Percentiles rank a stretch among this genome's conserved stretches.
Conservation (phyloP, 1,140 invertebrate species). For the Choristoneura fumiferana region DNA sequence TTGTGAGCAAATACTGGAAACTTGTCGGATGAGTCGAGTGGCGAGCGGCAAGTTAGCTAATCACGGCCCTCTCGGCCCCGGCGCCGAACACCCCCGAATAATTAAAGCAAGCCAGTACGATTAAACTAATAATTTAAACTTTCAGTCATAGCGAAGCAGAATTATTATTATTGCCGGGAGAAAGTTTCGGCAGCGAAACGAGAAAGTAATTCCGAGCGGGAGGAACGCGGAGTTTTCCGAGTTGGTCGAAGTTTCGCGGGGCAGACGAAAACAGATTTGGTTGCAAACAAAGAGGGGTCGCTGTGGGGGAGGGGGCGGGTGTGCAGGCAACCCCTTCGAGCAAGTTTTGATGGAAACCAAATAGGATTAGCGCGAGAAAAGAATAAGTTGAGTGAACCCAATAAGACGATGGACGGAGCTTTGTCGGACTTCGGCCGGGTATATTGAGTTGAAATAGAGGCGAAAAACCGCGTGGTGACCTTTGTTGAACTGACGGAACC, state of each 20-base stretch:
- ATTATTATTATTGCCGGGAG: conserved; percentile 69
- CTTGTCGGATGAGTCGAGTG: conserved; percentile 17
- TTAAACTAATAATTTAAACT: conserved; percentile 77
- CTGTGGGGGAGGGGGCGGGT: conserved; percentile 20
- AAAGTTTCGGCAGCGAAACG: conserved; percentile 58
- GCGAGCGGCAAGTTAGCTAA: conserved; percentile 33
- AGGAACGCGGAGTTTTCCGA: conserved; percentile 45
- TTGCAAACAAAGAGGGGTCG: conserved; percentile 57
- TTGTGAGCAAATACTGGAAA: conserved; percentile 37
- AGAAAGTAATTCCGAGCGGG: conserved; percentile 67
- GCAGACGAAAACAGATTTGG: conserved; percentile 70
- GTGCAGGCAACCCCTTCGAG: conserved; percentile 47
- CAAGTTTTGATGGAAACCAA: conserved; percentile 75
- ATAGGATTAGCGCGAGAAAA: conserved; percentile 70
- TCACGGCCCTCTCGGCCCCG: conserved; percentile 28
- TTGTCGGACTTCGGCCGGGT: conserved; percentile 30
- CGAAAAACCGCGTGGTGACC: no score
- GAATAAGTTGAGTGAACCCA: conserved; percentile 57
- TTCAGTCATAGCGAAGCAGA: conserved; percentile 65
- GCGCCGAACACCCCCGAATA: conserved; percentile 38
- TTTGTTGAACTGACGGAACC: no score
- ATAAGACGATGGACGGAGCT: conserved; percentile 39
- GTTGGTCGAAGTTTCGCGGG: conserved; percentile 54
- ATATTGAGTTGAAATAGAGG: not conserved
- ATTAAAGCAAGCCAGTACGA: conserved; percentile 66